Percentiles rank a stretch among this genome's conserved stretches.
Evolutionary conservation across 1,140 invertebrate genomes (phyloP).

Genomic region (Popillia japonica): DNA sequence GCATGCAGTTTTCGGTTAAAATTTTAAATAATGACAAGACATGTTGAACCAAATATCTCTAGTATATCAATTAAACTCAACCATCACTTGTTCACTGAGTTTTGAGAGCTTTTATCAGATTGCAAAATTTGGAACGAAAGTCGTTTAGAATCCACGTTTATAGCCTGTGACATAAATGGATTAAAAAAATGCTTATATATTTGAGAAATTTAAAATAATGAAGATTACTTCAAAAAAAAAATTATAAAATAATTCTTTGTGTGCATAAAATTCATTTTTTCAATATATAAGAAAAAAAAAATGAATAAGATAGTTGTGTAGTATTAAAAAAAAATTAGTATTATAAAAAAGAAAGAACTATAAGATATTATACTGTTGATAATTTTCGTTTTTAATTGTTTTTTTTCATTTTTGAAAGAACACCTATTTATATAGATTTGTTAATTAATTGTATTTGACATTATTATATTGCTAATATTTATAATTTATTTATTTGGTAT

Average conservation of each 20-base stretch:
- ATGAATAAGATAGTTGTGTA: not conserved
- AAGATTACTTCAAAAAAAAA: not conserved
- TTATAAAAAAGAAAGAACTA: not conserved
- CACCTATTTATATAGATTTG: not conserved
- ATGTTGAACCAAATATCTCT: too few relatives aligned
- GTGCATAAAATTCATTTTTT: not conserved
- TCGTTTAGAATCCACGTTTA: not conserved
- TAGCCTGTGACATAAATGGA: not conserved
- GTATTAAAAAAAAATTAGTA: slow-evolving; percentile 11
- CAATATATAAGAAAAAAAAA: not conserved
- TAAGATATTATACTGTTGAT: not conserved
- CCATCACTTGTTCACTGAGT: too few relatives aligned
- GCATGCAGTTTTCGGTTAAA: too few relatives aligned
- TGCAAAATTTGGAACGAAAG: not conserved
- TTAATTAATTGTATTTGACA: not conserved
- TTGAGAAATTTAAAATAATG: not conserved
- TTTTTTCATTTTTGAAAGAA: not conserved
- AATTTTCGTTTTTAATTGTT: not conserved
- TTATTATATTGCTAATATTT: not conserved
- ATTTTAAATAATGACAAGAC: too few relatives aligned
- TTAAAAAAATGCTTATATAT: not conserved
- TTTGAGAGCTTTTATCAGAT: too few relatives aligned
- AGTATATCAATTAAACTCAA: too few relatives aligned
- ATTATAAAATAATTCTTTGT: not conserved
- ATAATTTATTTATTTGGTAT: not conserved